These are phyloP conservation scores for Columbina picui DNA, from an alignment of 2,113 vertebrate genomes.

Conservation along the genomic window DNA sequence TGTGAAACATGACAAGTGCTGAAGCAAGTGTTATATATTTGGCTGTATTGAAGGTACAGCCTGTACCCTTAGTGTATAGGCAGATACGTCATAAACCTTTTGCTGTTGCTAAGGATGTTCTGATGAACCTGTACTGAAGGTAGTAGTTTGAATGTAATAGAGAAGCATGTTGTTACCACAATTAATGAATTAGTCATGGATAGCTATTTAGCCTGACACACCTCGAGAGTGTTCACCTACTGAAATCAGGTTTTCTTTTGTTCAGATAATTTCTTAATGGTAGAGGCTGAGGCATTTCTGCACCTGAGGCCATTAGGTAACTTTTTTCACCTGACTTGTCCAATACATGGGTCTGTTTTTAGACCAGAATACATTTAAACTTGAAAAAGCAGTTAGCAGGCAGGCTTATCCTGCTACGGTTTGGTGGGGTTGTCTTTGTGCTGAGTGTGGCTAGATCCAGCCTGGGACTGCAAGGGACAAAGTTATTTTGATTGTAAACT, in stretches of 20 bases:
- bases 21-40: not conserved
- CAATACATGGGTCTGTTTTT: not conserved
- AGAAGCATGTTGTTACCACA: not conserved
- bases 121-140: not conserved
- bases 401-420: not conserved
- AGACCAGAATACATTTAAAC: not conserved
- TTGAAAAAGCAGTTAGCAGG: not conserved
- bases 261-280: not conserved
- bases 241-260: not conserved
- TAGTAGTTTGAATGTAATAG: not conserved
- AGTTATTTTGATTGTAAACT: slow-evolving; percentile 10
- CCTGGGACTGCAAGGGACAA: not conserved
- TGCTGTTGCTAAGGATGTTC: not conserved
- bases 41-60: not conserved
- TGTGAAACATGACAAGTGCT: not conserved
- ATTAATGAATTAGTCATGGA: slow-evolving; percentile 24
- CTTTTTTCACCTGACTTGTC: not conserved
- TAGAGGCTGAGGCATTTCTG: not conserved
- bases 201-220: slow-evolving; percentile 17
- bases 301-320: not conserved
- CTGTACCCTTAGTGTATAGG: not conserved
- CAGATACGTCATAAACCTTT: not conserved
- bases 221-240: not conserved
- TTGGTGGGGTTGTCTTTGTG: not conserved
- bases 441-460: not conserved